Base-by-base conservation (phyloP, 2,797 vertebrate genomes). In the Ptychadena robeensis region DNA sequence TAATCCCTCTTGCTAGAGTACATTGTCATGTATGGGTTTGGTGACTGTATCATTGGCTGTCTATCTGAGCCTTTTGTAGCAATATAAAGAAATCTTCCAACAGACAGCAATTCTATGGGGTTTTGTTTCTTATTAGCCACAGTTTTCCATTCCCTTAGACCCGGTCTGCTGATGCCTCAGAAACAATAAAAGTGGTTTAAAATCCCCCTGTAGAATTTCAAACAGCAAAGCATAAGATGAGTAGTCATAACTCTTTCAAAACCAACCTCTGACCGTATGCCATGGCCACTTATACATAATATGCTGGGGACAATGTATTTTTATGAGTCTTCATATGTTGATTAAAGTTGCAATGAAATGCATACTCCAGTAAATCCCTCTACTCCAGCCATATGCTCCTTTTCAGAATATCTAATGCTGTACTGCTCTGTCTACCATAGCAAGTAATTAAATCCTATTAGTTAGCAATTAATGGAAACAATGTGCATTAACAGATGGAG, bases 381-480 rank as follows among this genome's bases (percentile, higher is more conserved):
- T 12, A 66, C 34, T 79, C 63, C 14, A 73, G 70, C 76, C 76
- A 84, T 84, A 84, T 84, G 82, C 11, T 79, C 11, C 12, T 73
- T 73, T 57, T 72, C 40, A 79, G 69, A 34, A 63, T 66, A 65
- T 66, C 37, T 59, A 72, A 83, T 70, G 31, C 53, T 37, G 70
- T 84, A 63, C 63, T 67, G 63, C 40, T 67, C 70, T 67, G 76
- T 84, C 76, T 84, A 73, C 70, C 82, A 79, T 68, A 38, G 48
- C 77, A 84, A 79, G 82, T 84, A 79, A 80, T 79, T 84, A 84
- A 84, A 84, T 80, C 32, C 70, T 84, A 79, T 74, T 80, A 79
- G 61, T 66, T 57, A 80, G 44, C 70, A 79, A 80, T 84, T 84
- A 74, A 79, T 84, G 70, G 77, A 74, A 79, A 84, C 70, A 84